phyloP scores from a whole-genome alignment of 2,113 vertebrate genomes.

The Zapornia atra region DNA sequence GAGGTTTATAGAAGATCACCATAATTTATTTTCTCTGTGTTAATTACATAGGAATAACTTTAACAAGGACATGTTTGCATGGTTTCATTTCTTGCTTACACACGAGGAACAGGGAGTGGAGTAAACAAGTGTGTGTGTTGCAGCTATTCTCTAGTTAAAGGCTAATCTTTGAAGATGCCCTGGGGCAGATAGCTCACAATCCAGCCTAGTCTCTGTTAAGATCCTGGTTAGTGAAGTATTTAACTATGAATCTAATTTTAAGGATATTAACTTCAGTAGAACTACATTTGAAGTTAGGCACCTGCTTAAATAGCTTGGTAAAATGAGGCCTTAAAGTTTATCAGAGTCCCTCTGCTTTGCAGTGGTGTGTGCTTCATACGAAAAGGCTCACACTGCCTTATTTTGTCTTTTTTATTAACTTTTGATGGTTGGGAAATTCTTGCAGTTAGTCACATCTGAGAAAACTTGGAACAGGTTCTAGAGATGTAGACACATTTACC shows the following conservation, averaged over 20 bases:
- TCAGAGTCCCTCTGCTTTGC: background rate
- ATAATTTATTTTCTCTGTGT: background rate
- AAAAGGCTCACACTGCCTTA: background rate
- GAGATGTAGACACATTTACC: slow-evolving; percentile 71
- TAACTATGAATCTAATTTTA: slow-evolving; percentile 1
- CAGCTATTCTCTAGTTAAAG: slow-evolving; percentile 9
- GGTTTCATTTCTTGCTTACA: background rate
- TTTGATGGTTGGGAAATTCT: slow-evolving; percentile 66
- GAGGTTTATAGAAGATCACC: background rate
- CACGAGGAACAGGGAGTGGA: background rate
- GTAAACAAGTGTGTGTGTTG: background rate
- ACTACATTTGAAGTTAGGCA: background rate
- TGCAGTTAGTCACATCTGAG: slow-evolving; percentile 78
- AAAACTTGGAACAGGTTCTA: slow-evolving; percentile 77
- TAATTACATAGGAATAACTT: background rate
- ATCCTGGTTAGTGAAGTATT: background rate
- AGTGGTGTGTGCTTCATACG: background rate
- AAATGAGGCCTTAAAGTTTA: background rate
- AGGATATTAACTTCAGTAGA: background rate
- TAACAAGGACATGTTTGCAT: background rate
- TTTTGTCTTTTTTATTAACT: slow-evolving; percentile 52
- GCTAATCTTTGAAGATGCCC: background rate
- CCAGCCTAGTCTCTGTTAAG: background rate
- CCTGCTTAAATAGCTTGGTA: background rate
- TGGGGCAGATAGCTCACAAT: background rate